Base-by-base conservation (phyloP, 2,797 vertebrate genomes). In the Neostethus bicornis region DNA sequence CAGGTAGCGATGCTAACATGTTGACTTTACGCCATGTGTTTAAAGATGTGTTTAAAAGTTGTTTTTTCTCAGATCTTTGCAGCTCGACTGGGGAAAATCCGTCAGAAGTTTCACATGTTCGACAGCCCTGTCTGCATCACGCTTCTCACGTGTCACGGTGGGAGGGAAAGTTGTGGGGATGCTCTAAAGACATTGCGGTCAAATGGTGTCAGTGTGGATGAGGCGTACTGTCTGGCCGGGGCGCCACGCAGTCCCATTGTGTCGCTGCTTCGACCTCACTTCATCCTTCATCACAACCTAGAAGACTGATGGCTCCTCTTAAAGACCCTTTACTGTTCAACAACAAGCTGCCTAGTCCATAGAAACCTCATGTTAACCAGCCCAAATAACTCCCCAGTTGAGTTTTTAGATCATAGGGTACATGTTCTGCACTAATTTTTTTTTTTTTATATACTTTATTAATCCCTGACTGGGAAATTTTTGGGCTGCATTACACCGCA, bases 171-270 rank as follows among this genome's bases (percentile, higher is more conserved):
- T 59, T 83, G 79, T 2, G 8, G 59, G 4, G 2, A 10, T 0
- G 64, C 73, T 11, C 47, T 88, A 44, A 51, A 2, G 28, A 51
- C 6, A 1, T 65, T 88, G 17, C 73, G 85, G 6, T 71, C 71
- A 3, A 51, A 23, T 0, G 83, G 85, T 2, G 7, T 88, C 2
- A 39, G 19, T 1, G 73, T 73, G 28, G 86, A 88, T 2, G 80
- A 88, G 49, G 85, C 70, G 0, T 80, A 83, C 70, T 82, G 81
- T 42, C 65, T 88, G 32, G 86, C 81, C 0, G 86, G 85, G 35
- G 66, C 72, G 1, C 81, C 85, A 0, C 43, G 25, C 3, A 51
- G 60, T 1, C 81, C 73, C 35, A 78, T 88, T 25, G n/a, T 83
- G 47, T 62, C 75, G 0, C 2, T 83, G 31, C 61, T 87, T 2